Base-by-base conservation (phyloP, 1,140 invertebrate genomes). In the Popillia japonica region DNA sequence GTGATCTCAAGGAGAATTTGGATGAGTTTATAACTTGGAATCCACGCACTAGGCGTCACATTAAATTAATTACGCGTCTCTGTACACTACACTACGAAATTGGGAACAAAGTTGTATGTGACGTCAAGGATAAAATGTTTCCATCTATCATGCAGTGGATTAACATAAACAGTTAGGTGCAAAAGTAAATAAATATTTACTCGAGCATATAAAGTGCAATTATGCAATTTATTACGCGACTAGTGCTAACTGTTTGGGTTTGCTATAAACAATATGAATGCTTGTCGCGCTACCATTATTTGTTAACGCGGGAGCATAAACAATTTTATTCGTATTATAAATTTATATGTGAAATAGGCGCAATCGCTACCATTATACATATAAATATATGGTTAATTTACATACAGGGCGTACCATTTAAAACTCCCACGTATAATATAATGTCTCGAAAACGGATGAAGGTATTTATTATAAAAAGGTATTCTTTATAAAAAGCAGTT, bases 1-100 rank as follows among this genome's bases (percentile, higher is more conserved):
- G 61, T 68, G 61, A 68, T 68, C 11, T 68, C 61, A 68, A 68
- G 61, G 61, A 68, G 61, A 68, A 27, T 68, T 68, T 22, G 61
- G 61, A 68, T 23, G 61, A 68, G 61, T 68, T 68, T 68, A 34
- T 22, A 11, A 34, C 20, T 68, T 27, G 61, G 61, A 27, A 34
- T 68, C 22, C 22, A 68, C 27, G 22, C 61, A 27, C 48, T 17
- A 2, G 17, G 48, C 48, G 48, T 17, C 48, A n/a, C 48, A 44
- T 10, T 14, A 55, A 17, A 17, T 55, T 1, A 34, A 34, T n/a
- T 6, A 14, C 14, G 14, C 48, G 48, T 55, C 17, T 55, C 17
- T 55, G 48, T 55, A 55, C 17, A n/a, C 17, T 55, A 55, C 7
- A 1, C 2, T 44, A 44, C 48, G 48, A 17, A 55, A 55, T 55